Percentiles rank a stretch among this genome's conserved stretches.
Conservation (phyloP, 2,888 invertebrate genomes). For the Drosophila fulvimacula region DNA sequence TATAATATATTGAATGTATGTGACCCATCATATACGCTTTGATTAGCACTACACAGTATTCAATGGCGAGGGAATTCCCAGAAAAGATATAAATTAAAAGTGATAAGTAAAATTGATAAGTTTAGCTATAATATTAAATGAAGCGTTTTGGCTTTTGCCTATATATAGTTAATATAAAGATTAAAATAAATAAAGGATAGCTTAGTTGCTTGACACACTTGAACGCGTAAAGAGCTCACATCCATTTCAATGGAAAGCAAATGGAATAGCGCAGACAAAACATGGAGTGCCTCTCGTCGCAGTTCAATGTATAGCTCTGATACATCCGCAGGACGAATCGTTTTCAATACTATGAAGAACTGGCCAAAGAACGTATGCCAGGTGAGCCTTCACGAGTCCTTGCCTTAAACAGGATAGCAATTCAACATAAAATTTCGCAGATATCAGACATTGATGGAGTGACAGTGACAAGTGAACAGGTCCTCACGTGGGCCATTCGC, state of each 20-base stretch:
- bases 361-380: conserved; percentile 2
- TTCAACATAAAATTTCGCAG: conserved; percentile 29
- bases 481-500: conserved; percentile 56
- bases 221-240: not conserved
- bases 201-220: conserved; percentile 14
- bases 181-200: conserved; percentile 12
- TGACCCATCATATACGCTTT: no score
- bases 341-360: not conserved
- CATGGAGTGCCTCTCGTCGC: not conserved
- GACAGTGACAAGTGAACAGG: conserved; percentile 49
- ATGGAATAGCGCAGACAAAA: conserved; percentile 20
- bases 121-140: conserved; percentile 18
- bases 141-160: not conserved
- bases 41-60: not conserved
- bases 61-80: not conserved
- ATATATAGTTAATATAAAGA: not conserved
- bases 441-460: conserved; percentile 62
- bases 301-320: not conserved
- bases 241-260: conserved; percentile 7
- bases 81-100: not conserved
- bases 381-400: not conserved
- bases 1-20: no score
- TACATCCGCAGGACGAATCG: conserved; percentile 1
- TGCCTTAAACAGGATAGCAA: no score
- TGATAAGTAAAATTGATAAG: conserved; percentile 19